A percentile compares a stretch with the other conserved stretches of the same genome.
These are phyloP conservation scores for Psittacula echo DNA, from an alignment of 2,797 vertebrate species.

Conservation along the genomic window DNA sequence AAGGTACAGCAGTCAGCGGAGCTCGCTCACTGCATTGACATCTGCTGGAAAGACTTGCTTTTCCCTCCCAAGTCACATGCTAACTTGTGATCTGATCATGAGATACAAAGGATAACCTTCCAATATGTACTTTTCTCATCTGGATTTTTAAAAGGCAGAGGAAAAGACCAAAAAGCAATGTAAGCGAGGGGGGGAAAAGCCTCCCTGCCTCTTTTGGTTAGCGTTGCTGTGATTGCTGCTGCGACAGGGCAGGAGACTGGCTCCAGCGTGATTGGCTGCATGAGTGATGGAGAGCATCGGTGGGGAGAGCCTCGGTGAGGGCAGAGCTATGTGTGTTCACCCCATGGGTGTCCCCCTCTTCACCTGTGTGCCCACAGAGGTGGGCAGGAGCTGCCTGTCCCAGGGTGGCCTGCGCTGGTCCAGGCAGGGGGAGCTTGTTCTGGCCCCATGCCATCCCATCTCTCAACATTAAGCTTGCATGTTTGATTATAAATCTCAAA, in stretches of 20 bases:
- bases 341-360: accelerated
- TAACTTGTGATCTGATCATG: slow-evolving; percentile 69
- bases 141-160: slow-evolving; percentile 38
- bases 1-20: slow-evolving; percentile 33
- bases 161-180: not conserved
- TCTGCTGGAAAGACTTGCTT: slow-evolving; percentile 69
- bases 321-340: not conserved
- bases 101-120: slow-evolving; percentile 65
- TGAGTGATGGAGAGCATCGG: accelerated
- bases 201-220: not conserved
- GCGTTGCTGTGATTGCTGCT: not conserved
- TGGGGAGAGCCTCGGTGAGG: not conserved
- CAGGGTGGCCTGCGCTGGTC: not conserved
- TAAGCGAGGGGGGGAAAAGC: not conserved
- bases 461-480: not conserved
- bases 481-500: not conserved
- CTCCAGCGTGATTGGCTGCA: accelerated
- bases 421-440: not conserved
- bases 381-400: not conserved
- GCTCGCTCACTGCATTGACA: not conserved
- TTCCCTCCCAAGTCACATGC: slow-evolving; percentile 61
- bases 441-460: not conserved
- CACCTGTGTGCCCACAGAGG: not conserved
- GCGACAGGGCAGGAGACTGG: not conserved
- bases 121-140: slow-evolving; percentile 66